Evolutionary conservation across 2,797 vertebrate species (phyloP), one percentile per base, ranked within the genome.

Genomic region (Brachymystax lenok): DNA sequence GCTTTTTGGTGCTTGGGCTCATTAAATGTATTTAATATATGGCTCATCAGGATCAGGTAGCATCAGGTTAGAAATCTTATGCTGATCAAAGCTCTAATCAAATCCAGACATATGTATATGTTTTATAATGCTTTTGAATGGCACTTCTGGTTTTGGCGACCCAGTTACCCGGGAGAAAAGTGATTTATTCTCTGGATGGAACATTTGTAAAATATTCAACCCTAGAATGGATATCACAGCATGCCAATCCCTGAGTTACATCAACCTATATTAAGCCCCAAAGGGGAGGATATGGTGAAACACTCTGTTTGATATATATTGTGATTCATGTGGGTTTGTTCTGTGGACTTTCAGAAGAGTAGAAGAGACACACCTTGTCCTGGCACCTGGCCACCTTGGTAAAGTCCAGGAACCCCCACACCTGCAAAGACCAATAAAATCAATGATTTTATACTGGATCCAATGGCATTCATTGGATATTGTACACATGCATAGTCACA

Each of bases 401-500:
- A 98, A 61, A 95, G 96, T 80, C 97, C 97, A 76, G 97, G 98
- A 27, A 99, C 93, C 24, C 96, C 97, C 78, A 97, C 96, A 82
- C 97, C 98, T 99, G 90, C 4, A 81, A 76, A 16, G 63, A 69
- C 2, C 40, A 46, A 12, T 75, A 7, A 35, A 46, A 46, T 46
- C 0, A 86, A 27, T 46, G 2, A 51, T 46, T 76, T 40, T 69
- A 54, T 67, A n/a, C 12, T 27, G 10, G 10, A 27, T 46, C 16
- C 70, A 54, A 71, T 6, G 24, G 2, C 33, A 6, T 33, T n/a
- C 14, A 69, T 40, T 19, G 3, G 33, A 69, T 33, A 6, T 40
- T 16, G 51, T 16, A 56, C 24, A 28, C 21, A 21, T 46, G 54
- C 27, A 30, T 28, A 46, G 10, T 64, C 73, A 66, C 24, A 14